phyloP scores from a whole-genome alignment of 2,113 vertebrate species.

The Anhinga rufa region DNA sequence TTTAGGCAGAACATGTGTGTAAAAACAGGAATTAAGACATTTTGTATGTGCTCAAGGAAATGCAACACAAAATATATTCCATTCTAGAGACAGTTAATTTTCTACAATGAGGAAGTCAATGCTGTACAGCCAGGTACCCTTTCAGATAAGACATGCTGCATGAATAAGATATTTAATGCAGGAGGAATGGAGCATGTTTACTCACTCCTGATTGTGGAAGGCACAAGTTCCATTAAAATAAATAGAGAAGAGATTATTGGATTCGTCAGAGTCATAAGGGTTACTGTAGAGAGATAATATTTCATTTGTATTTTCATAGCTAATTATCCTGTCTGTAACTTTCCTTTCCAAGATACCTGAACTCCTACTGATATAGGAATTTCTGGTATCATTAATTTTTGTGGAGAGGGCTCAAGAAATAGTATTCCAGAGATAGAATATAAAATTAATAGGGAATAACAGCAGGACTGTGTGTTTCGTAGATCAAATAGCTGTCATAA shows the following conservation, averaged over 20 bases:
- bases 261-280: background rate
- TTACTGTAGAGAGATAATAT: background rate
- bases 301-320: background rate
- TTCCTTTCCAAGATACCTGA: background rate
- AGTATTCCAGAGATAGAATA: background rate
- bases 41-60: background rate
- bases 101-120: background rate
- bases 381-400: background rate
- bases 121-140: background rate
- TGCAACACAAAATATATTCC: background rate
- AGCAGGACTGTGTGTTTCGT: background rate
- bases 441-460: background rate
- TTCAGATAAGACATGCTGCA: background rate
- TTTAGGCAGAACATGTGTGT: background rate
- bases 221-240: background rate
- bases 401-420: background rate
- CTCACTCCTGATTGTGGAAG: background rate
- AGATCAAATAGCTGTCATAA: background rate
- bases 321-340: background rate
- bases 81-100: background rate
- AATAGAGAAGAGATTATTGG: background rate
- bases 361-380: background rate
- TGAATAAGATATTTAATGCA: background rate
- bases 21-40: background rate
- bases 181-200: background rate